A percentile compares a stretch with the other conserved stretches of the same genome.
Conservation (phyloP, 2,113 vertebrate species). For the Calidris pugnax region DNA sequence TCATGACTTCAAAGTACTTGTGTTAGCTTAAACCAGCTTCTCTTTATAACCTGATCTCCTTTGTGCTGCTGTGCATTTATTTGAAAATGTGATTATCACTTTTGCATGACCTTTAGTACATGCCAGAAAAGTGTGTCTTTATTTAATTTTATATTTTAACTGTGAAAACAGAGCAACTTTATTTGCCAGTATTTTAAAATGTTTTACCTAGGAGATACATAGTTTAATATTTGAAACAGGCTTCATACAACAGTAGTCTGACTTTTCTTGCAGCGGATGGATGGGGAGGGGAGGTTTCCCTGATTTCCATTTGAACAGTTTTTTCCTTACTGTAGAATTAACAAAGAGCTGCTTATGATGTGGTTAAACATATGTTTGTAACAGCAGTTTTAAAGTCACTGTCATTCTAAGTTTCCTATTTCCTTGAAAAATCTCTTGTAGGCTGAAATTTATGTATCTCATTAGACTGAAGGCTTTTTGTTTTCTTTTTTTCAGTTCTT, state of each 20-base stretch:
- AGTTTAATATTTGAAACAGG: not conserved
- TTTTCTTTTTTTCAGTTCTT: not conserved
- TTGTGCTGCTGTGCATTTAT: constrained; percentile 1
- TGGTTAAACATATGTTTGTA: constrained; percentile 14
- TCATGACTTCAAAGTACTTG: constrained; percentile 24
- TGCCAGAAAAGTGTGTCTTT: constrained; percentile 4
- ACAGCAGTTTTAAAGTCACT: constrained; percentile 20
- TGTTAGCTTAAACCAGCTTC: constrained; percentile 22
- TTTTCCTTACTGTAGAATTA: not conserved
- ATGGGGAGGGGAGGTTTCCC: not conserved
- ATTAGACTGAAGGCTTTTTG: constrained; percentile 1
- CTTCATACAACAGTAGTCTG: not conserved
- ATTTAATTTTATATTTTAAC: constrained; percentile 9
- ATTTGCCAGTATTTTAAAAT: constrained; percentile 1
- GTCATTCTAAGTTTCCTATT: not conserved
- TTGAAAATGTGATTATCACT: constrained; percentile 33
- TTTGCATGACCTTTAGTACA: constrained; percentile 37
- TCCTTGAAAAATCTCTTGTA: not conserved
- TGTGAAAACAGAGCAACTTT: not conserved
- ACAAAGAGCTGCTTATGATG: not conserved
- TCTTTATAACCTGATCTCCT: not conserved
- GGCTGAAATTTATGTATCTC: not conserved
- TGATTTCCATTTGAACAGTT: not conserved
- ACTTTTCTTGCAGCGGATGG: not conserved
- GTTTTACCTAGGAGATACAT: not conserved